These are phyloP conservation scores for Paraplagusia blochii DNA, from an alignment of 2,113 vertebrate species.

Conservation along the genomic window DNA sequence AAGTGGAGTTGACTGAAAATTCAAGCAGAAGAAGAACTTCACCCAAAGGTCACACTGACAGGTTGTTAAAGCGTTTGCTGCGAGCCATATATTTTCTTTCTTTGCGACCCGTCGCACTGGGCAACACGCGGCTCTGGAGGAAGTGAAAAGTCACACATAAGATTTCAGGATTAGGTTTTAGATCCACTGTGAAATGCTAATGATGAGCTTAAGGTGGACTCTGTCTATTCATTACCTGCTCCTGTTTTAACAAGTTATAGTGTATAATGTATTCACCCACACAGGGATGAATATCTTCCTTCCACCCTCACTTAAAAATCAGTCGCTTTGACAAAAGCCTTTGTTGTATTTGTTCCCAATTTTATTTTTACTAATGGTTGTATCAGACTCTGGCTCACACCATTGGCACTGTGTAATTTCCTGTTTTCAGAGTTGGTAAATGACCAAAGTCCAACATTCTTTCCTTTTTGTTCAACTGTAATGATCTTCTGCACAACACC, in stretches of 20 bases:
- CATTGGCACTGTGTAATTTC: slow-evolving; percentile 20
- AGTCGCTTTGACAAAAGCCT: background rate
- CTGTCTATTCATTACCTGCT: background rate
- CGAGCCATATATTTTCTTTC: slow-evolving; percentile 30
- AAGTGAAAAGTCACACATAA: background rate
- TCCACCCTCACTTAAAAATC: background rate
- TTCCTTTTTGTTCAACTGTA: slow-evolving; percentile 12
- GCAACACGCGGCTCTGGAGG: background rate
- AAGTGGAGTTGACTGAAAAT: slow-evolving; percentile 1
- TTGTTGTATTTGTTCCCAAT: background rate
- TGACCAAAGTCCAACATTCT: slow-evolving; percentile 13
- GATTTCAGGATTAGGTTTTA: background rate
- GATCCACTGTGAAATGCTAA: slow-evolving; percentile 5
- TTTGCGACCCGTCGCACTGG: too few relatives aligned
- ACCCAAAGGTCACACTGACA: background rate
- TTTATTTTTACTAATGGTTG: slow-evolving; percentile 4
- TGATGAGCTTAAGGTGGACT: background rate
- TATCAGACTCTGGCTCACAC: background rate
- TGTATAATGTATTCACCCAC: background rate
- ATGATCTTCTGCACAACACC: slow-evolving; percentile 8
- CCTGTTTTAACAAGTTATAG: background rate
- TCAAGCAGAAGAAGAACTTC: background rate
- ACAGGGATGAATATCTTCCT: background rate
- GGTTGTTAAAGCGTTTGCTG: background rate
- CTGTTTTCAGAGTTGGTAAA: slow-evolving; percentile 34